Evolutionary conservation across 1,140 invertebrate genomes (phyloP), one percentile per base, ranked within the genome.

Genomic region (Aricia agestis): DNA sequence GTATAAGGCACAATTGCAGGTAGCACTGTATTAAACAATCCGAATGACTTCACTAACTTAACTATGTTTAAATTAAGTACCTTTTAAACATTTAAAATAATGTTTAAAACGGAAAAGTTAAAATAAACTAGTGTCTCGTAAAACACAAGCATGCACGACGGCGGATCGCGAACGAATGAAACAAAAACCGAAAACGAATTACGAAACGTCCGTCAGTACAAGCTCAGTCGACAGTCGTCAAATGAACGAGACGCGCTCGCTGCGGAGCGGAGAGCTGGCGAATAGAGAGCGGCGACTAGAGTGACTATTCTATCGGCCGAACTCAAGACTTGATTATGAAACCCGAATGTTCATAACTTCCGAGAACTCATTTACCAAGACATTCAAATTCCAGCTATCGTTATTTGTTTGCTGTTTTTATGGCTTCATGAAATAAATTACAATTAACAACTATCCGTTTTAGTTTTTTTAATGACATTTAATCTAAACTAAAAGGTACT

Each of bases 361-460:
- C 78, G 69, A 84, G 86, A 87, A 89, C 81, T 84, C 83, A 87
- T 87, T 89, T 85, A 89, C 76, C 77, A 66, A 31, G 19, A 66
- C 70, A 13, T 52, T 52, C 10, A 52, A 52, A 36, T 36, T 36
- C 36, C 36, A 36, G 36, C 9, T 36, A 36, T 36, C 36, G 36
- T 36, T 36, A 36, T 52, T 52, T 52, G 45, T 52, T 52, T 13
- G 45, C 45, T 52, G 9, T 52, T 52, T 52, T 13, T 52, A 52
- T 52, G 45, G 45, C 45, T 13, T 52, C 45, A 13, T 1, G 45
- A 52, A 52, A 52, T 13, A 13, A 52, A 52, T 52, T 52, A 52
- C 45, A 52, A 52, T 52, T 52, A 15, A 10, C 9, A 52, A 11
- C 13, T 52, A 4, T 52, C 13, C 4, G 45, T 15, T 15, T 52